Evolutionary conservation across 35 echinoderm and acorn worm species (phyloP).

Genomic region (Apostichopus californicus): DNA sequence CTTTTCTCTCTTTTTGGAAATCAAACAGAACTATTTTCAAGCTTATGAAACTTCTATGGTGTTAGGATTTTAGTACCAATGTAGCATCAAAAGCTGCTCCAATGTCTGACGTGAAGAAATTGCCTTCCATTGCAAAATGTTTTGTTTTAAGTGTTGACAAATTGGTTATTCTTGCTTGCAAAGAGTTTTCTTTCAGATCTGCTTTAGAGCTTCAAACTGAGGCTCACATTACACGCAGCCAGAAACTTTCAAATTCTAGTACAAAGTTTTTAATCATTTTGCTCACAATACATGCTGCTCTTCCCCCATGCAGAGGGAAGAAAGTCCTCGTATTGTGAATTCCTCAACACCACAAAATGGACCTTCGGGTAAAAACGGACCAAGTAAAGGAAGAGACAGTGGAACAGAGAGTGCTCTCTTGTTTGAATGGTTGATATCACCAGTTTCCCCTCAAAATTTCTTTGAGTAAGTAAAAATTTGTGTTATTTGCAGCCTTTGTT

Average conservation of each 20-base stretch:
- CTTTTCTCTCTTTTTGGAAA: too few relatives aligned
- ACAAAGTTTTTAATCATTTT: not conserved
- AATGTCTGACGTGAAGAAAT: too few relatives aligned
- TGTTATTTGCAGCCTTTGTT: too few relatives aligned
- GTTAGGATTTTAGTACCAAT: too few relatives aligned
- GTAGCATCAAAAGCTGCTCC: too few relatives aligned
- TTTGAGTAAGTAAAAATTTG: constrained; percentile 68
- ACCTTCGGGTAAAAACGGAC: constrained; percentile 16
- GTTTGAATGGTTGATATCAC: constrained; percentile 90
- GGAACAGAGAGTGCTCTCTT: constrained; percentile 52
- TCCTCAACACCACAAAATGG: constrained; percentile 26
- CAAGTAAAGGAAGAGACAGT: constrained; percentile 56
- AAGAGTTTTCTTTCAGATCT: too few relatives aligned
- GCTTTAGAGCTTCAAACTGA: not conserved
- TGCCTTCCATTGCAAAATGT: too few relatives aligned
- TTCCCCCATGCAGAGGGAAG: constrained; percentile 10
- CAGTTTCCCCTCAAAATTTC: constrained; percentile 77
- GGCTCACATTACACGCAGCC: not conserved
- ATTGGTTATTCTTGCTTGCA: too few relatives aligned
- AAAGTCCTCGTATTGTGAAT: constrained; percentile 33
- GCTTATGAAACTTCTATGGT: too few relatives aligned
- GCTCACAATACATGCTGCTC: not conserved
- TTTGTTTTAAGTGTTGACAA: too few relatives aligned
- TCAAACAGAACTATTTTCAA: too few relatives aligned
- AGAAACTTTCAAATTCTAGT: not conserved